Conservation (phyloP, 2,888 invertebrate species). For the Nomada lathburiana region DNA sequence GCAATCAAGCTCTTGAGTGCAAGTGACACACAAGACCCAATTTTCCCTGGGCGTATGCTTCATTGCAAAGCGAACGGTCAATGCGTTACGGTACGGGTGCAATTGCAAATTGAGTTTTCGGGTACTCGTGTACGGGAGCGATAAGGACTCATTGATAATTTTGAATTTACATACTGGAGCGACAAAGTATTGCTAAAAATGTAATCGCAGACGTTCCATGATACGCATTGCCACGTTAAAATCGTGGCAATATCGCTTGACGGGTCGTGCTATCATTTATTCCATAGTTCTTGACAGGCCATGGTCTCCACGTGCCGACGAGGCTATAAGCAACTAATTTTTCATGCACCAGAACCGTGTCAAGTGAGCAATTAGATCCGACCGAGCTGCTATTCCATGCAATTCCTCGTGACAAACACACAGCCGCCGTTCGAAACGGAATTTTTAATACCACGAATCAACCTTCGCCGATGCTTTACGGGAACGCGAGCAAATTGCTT, state of each 20-base stretch:
- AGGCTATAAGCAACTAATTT: slow-evolving; percentile 37
- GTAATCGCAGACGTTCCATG: too few species aligned
- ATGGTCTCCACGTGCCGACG: background rate
- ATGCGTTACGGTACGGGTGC: slow-evolving; percentile 6
- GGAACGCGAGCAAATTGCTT: too few species aligned
- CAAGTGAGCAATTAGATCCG: slow-evolving; percentile 45
- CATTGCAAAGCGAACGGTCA: slow-evolving; percentile 11
- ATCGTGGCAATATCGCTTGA: background rate
- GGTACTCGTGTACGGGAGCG: background rate
- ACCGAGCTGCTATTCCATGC: slow-evolving; percentile 4
- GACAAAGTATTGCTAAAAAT: too few species aligned
- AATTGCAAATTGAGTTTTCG: slow-evolving; percentile 20
- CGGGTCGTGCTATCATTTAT: background rate
- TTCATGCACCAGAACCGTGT: slow-evolving; percentile 41
- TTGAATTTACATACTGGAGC: too few species aligned
- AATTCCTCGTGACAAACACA: slow-evolving; percentile 14
- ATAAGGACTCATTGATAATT: background rate
- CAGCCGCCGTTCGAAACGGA: slow-evolving; percentile 10
- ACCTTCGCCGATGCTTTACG: background rate
- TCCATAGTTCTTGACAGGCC: background rate
- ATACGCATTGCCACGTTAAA: background rate
- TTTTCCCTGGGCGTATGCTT: slow-evolving; percentile 17
- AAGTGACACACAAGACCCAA: slow-evolving; percentile 31
- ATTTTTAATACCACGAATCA: slow-evolving; percentile 35
- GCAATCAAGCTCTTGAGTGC: slow-evolving; percentile 35